Percentiles rank a stretch among this genome's conserved stretches.
phyloP scores from a whole-genome alignment of 2,113 vertebrate species.

The Platycercus adscitus region DNA sequence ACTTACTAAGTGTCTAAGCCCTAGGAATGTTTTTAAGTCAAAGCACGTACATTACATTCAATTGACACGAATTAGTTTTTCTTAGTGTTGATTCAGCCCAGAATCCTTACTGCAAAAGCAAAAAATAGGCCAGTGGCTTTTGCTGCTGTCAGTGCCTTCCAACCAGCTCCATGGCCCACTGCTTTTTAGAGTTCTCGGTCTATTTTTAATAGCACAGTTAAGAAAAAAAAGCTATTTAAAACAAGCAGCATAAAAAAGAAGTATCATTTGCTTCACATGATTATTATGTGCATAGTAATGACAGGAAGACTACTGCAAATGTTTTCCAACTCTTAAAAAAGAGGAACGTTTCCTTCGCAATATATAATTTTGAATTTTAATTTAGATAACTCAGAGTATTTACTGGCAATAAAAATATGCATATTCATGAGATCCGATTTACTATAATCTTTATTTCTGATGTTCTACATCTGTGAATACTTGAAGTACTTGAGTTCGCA shows the following conservation, averaged over 20 bases:
- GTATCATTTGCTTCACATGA: constrained; percentile 51
- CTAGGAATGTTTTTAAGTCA: background rate
- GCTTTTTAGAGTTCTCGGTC: constrained; percentile 23
- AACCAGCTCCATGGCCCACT: background rate
- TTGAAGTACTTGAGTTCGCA: constrained; percentile 50
- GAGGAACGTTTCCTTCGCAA: constrained; percentile 50
- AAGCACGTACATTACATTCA: background rate
- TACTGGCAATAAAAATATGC: constrained; percentile 71
- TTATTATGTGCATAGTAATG: constrained; percentile 67
- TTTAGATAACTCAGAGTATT: constrained; percentile 71
- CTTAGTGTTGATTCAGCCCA: background rate
- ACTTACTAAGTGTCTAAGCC: background rate
- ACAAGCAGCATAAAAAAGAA: constrained; percentile 33
- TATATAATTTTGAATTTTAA: constrained; percentile 75
- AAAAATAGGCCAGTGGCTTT: background rate
- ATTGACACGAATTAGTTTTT: background rate
- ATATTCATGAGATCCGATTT: constrained; percentile 76
- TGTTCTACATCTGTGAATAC: constrained; percentile 65
- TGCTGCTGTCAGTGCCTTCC: background rate
- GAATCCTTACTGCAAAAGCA: background rate
- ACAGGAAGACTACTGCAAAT: constrained; percentile 71
- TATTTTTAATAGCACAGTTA: constrained; percentile 66
- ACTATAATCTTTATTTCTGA: constrained; percentile 72
- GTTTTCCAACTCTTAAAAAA: constrained; percentile 70
- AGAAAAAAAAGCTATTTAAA: constrained; percentile 65